These are phyloP conservation scores for Tringa solitaria DNA, from an alignment of 2,113 vertebrate species.

Conservation along the genomic window DNA sequence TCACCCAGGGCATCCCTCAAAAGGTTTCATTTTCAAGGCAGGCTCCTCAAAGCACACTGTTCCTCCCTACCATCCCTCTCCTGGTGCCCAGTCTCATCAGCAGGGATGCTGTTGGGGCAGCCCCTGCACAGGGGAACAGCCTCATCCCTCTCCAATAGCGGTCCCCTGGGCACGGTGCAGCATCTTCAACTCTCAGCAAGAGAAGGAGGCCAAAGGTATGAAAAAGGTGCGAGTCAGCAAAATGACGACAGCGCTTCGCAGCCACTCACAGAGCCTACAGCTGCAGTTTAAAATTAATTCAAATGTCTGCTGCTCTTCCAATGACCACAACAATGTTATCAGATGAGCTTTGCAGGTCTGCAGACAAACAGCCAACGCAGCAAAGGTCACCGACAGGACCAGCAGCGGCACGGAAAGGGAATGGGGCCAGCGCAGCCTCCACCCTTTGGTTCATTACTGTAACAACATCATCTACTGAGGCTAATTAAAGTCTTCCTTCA, in stretches of 20 bases:
- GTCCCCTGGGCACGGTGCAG: rapidly evolving
- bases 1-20: neutral
- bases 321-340: neutral
- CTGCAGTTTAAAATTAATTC: neutral
- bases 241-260: neutral
- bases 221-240: neutral
- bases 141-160: neutral
- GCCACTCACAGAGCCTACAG: rapidly evolving
- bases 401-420: neutral
- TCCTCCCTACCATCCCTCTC: neutral
- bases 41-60: neutral
- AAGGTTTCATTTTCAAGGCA: neutral
- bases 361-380: neutral
- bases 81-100: neutral
- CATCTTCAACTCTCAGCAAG: neutral
- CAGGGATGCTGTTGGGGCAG: neutral
- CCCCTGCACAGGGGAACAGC: neutral
- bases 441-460: neutral
- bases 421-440: neutral
- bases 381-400: slow-evolving; percentile 5
- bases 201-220: neutral
- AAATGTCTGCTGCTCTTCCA: neutral
- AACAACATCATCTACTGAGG: neutral
- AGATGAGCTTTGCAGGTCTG: slow-evolving; percentile 25
- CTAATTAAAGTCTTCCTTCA: neutral